These are phyloP conservation scores for Pecten maximus DNA, from an alignment of 2,888 invertebrate species.

Conservation along the genomic window DNA sequence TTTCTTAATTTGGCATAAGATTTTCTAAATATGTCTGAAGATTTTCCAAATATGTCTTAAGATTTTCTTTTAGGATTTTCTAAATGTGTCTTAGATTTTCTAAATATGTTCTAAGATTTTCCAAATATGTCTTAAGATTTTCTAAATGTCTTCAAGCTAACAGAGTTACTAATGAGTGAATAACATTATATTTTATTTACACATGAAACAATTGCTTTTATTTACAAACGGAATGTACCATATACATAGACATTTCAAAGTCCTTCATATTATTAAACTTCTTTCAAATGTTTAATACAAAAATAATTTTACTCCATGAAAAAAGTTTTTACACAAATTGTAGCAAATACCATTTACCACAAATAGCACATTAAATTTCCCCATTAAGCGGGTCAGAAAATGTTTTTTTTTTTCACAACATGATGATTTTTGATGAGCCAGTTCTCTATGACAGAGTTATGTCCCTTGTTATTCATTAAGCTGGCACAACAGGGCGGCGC, in stretches of 20 bases:
- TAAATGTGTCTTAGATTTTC: too few species aligned
- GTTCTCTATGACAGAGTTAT: neutral
- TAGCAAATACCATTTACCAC: neutral
- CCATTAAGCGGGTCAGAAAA: neutral
- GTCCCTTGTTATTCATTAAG: constrained; percentile 86
- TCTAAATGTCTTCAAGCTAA: neutral
- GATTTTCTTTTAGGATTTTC: too few species aligned
- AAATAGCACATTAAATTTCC: neutral
- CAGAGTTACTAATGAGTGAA: neutral
- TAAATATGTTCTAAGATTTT: too few species aligned
- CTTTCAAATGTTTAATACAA: neutral
- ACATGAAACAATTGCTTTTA: neutral
- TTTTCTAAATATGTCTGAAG: too few species aligned
- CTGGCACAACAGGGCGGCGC: constrained; percentile 93
- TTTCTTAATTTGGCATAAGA: too few species aligned
- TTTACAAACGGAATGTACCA: neutral
- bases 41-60: too few species aligned
- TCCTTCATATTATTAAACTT: neutral
- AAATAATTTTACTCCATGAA: neutral
- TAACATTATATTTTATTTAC: neutral
- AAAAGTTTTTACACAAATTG: neutral
- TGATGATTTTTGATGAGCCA: constrained; percentile 14
- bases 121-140: too few species aligned
- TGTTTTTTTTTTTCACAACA: neutral
- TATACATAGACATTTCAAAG: neutral